Base-by-base conservation (phyloP, 2,113 vertebrate genomes). In the Nibea coibor region DNA sequence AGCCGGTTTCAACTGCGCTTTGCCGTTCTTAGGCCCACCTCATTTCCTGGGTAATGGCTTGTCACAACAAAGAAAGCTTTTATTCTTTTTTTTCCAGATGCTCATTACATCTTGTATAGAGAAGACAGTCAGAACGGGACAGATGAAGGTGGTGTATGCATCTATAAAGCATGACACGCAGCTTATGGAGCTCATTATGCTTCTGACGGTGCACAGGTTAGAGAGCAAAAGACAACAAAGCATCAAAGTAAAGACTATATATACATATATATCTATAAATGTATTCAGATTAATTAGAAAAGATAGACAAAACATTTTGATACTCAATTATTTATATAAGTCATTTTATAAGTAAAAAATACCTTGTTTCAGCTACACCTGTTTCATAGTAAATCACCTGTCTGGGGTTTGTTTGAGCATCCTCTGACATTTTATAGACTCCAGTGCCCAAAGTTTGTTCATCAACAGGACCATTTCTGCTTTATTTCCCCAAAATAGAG, bases 11-110 rank as follows among this genome's bases (percentile, higher is more conserved):
- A 75, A 8, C 62, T 78, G 66, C 69, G 45, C 57, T 70, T 85
- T 42, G 11, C n/a, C 71, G 57, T 53, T 84, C 68, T 68, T 53
- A 58, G 59, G 53, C 65, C 61, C 56, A 75, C 86, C 81, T 89
- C 66, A 72, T 85, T 84, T 84, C 81, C 85, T 77, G 75, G 47
- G 66, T 73, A 72, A 84, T 50, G 28, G 42, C 58, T 73, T 82
- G 72, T 85, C 79, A 84, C 48, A 75, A 84, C 79, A 85, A 84
- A 81, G 57, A 74, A 53, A 81, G 17, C 9, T n/a, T 72, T 78
- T 51, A 53, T 78, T 86, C 22, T 57, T 26, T 26, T 26, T 83
- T 70, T 63, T 17, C 62, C 26, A 74, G 53, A 82, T 65, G 51
- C 71, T 77, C 24, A 42, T 80, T 82, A 70, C 17, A 28, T 70